Evolutionary conservation across 2,113 vertebrate genomes (phyloP).

Genomic region (Channa argus): DNA sequence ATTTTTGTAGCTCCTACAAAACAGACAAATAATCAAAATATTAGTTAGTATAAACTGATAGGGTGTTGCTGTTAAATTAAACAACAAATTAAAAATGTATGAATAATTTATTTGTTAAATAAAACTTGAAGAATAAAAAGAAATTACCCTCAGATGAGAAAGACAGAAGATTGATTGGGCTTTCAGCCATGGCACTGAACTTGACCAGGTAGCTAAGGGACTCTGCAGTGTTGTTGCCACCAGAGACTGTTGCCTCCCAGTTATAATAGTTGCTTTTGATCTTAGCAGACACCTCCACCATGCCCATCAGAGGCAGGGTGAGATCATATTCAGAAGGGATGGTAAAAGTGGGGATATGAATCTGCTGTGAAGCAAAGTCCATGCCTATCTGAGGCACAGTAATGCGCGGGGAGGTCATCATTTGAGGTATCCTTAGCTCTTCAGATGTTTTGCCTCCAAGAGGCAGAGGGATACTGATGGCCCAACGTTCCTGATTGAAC

Average conservation of each 20-base stretch:
- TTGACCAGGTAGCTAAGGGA: conserved; percentile 70
- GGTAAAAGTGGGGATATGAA: conserved; percentile 84
- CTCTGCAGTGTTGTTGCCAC: conserved; percentile 83
- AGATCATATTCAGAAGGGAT: conserved; percentile 85
- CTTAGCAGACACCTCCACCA: conserved; percentile 85
- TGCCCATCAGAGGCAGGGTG: conserved; percentile 85
- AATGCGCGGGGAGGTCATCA: conserved; percentile 81
- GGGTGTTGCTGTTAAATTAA: background rate
- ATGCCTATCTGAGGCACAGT: conserved; percentile 81
- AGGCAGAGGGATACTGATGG: conserved; percentile 87
- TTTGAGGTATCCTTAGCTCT: conserved; percentile 80
- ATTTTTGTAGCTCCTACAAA: conserved; percentile 84
- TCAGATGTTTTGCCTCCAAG: conserved; percentile 88
- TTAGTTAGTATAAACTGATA: background rate
- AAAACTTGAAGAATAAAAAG: conserved; percentile 2
- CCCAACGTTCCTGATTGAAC: conserved; percentile 84
- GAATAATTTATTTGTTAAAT: too few species aligned
- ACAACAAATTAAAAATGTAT: too few species aligned
- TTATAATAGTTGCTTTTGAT: conserved; percentile 92
- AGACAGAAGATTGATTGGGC: conserved; percentile 85
- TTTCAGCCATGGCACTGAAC: conserved; percentile 81
- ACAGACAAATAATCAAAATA: conserved; percentile 38
- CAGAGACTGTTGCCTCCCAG: conserved; percentile 84
- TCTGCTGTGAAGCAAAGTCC: conserved; percentile 77
- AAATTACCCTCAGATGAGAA: conserved; percentile 88